phyloP scores from a whole-genome alignment of 2,888 invertebrate genomes.

The Agrotis exclamationis region DNA sequence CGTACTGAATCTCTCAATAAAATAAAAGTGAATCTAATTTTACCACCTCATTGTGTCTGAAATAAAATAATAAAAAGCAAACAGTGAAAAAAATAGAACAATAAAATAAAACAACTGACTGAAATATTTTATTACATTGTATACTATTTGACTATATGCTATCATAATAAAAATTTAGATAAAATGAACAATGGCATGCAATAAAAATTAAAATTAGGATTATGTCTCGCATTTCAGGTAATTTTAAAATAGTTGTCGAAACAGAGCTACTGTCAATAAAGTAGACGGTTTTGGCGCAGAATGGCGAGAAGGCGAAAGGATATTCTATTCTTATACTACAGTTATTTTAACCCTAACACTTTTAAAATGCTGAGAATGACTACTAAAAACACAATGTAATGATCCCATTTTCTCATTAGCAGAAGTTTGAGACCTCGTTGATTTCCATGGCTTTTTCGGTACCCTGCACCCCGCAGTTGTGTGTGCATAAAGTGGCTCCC shows the following conservation, averaged over 20 bases:
- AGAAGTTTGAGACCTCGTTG: too few relatives aligned
- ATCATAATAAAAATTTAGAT: constrained; percentile 30
- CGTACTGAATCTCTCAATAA: constrained; percentile 10
- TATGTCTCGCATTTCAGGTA: not conserved
- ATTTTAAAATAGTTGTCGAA: constrained; percentile 2
- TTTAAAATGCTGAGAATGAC: too few relatives aligned
- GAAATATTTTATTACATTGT: constrained; percentile 8
- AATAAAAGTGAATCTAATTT: constrained; percentile 40
- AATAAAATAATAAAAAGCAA: constrained; percentile 19
- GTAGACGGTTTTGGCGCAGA: too few relatives aligned
- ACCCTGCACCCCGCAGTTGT: too few relatives aligned
- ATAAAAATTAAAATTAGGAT: constrained; percentile 12
- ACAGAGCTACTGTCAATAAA: too few relatives aligned
- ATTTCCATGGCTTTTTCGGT: too few relatives aligned
- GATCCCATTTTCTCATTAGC: too few relatives aligned
- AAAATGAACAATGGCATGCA: constrained; percentile 3
- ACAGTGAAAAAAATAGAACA: constrained; percentile 5
- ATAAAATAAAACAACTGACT: not conserved
- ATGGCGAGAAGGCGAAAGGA: too few relatives aligned
- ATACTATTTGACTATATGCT: constrained; percentile 10
- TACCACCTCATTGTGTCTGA: constrained; percentile 21
- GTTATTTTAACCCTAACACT: too few relatives aligned
- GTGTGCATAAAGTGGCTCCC: too few relatives aligned
- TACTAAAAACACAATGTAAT: too few relatives aligned
- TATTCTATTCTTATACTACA: too few relatives aligned